Conservation (phyloP, 2,113 vertebrate species). For the Candoia aspera region DNA sequence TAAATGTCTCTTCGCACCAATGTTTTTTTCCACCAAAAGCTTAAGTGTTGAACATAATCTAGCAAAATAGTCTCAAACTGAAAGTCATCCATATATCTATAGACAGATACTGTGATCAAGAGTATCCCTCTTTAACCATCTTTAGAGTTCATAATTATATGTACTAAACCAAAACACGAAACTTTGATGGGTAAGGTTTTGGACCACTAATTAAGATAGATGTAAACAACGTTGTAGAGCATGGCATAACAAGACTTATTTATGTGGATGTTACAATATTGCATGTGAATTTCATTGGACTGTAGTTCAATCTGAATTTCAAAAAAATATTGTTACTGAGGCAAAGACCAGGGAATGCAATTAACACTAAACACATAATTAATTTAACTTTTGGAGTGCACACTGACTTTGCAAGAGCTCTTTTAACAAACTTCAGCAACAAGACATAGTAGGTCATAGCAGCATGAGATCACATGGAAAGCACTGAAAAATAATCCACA, state of each 20-base stretch:
- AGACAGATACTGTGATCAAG: conserved; percentile 46
- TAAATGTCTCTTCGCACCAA: conserved; percentile 57
- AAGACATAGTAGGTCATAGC: conserved; percentile 76
- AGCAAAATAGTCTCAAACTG: conserved; percentile 57
- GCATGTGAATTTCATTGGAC: conserved; percentile 57
- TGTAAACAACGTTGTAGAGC: conserved; percentile 62
- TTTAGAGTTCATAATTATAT: conserved; percentile 53
- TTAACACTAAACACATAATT: conserved; percentile 74
- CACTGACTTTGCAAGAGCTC: conserved; percentile 65
- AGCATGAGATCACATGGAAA: conserved; percentile 76
- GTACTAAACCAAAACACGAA: conserved; percentile 59
- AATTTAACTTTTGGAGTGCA: conserved; percentile 66
- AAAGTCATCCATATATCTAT: conserved; percentile 42
- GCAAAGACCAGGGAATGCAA: conserved; percentile 78
- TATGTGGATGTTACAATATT: conserved; percentile 54
- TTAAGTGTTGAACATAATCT: conserved; percentile 49
- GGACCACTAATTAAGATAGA: conserved; percentile 53
- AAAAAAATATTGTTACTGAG: conserved; percentile 70
- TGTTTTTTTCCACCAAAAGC: conserved; percentile 58
- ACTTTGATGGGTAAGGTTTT: conserved; percentile 52
- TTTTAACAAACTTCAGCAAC: conserved; percentile 72
- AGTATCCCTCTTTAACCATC: conserved; percentile 52
- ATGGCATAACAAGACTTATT: conserved; percentile 54
- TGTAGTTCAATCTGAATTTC: conserved; percentile 59
- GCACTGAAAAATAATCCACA: conserved; percentile 71